phyloP scores from a whole-genome alignment of 1,140 invertebrate genomes.

The Aleiodes sp. region DNA sequence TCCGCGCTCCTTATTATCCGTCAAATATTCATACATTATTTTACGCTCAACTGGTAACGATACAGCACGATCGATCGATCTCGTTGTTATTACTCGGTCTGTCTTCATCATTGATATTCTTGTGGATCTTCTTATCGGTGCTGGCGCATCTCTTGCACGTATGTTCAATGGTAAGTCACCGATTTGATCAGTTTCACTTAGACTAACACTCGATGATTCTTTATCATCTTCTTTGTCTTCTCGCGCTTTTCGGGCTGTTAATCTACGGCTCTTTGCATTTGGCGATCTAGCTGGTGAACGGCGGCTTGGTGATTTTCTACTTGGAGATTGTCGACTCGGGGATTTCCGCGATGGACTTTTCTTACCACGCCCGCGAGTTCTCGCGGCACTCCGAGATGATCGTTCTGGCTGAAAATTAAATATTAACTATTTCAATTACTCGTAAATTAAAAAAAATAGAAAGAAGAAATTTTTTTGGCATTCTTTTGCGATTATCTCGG shows the following conservation, averaged over 20 bases:
- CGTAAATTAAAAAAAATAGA: too few relatives aligned
- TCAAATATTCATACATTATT: constrained; percentile 42
- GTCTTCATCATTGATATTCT: constrained; percentile 48
- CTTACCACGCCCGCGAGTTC: constrained; percentile 35
- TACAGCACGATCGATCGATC: constrained; percentile 53
- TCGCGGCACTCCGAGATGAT: constrained; percentile 47
- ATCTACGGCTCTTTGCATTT: constrained; percentile 39
- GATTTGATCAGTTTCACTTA: constrained; percentile 38
- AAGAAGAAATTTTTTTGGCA: too few relatives aligned
- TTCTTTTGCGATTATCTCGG: too few relatives aligned
- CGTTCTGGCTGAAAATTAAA: constrained; percentile 41
- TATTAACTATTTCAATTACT: neutral
- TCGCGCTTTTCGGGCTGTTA: constrained; percentile 43
- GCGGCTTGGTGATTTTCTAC: constrained; percentile 34
- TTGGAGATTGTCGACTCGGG: constrained; percentile 44
- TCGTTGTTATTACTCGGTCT: constrained; percentile 43
- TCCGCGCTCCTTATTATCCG: constrained; percentile 52
- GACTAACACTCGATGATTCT: constrained; percentile 7
- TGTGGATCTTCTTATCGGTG: constrained; percentile 50
- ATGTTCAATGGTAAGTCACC: constrained; percentile 48
- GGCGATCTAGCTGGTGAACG: constrained; percentile 45
- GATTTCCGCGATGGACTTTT: constrained; percentile 53
- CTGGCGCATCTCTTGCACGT: constrained; percentile 45
- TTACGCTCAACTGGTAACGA: constrained; percentile 58
- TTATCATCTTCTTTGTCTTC: constrained; percentile 43